Base-by-base conservation (phyloP, 2,888 invertebrate species). In the Torymus texanus region DNA sequence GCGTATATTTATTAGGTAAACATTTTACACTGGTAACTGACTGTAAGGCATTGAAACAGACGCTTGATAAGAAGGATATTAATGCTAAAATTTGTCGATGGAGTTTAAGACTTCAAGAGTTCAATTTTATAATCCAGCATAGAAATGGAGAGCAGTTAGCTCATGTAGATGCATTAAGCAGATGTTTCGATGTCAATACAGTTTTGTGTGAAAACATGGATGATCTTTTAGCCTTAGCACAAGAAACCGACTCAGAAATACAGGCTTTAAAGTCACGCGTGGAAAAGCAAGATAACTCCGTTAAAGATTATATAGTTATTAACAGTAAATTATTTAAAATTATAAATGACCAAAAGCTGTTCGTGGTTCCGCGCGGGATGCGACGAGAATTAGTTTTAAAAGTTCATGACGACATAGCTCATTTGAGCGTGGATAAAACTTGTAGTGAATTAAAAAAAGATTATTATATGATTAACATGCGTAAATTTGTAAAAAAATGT, bases 361-460 rank as follows among this genome's bases (percentile, higher is more conserved):
- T 59, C n/a, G 24, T 29, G 2, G 59, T 71, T 3, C 71, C 71
- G 16, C 16, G 41, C 2, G 51, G 41, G 4, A 71, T 71, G 59
- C 12, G 41, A 1, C 11, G 13, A 18, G 13, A 59, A 5, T 16
- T 71, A 5, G 12, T 59, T 12, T 3, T 16, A 5, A 71, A 29
- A 50, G 10, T 29, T 5, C 71, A 71, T 2, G 59, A 71, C 0
- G 59, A 21, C 2, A 58, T 71, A 2, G 71, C 29, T n/a, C 71
- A 71, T 59, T 41, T 71, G 41, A n/a, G 59, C n/a, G 41, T 61
- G 12, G 71, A 71, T 50, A 71, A 71, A 51, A 59, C 59, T 10
- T 41, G 41, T 12, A 3, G 14, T 4, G 50, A 14, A 59, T n/a
- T 71, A 50, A 58, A 41, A 21, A 50, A 41, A 21, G 14, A 12